Base-by-base conservation (phyloP, 2,888 invertebrate species). In the Ischnura elegans region DNA sequence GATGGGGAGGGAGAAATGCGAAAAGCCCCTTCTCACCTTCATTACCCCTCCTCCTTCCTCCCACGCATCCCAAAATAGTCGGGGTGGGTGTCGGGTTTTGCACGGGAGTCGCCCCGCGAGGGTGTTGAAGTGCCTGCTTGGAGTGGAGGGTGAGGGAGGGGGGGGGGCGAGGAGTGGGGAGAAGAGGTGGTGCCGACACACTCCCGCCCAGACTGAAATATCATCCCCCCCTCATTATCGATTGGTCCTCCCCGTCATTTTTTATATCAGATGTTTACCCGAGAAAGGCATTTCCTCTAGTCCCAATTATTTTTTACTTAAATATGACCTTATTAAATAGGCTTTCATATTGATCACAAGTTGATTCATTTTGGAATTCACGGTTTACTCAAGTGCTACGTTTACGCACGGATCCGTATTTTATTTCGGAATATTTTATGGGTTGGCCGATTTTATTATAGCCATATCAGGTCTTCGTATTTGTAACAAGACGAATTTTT, bases 1-100 rank as follows among this genome's bases (percentile, higher is more conserved):
- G 85, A 25, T 42, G 42, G 36, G 86, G 86, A 86, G 46, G 86
- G 36, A 2, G 86, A n/a, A n/a, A n/a, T n/a, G n/a, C n/a, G 86
- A 45, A 25, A 10, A 42, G 25, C 45, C 87, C 25, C 61, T 61
- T 76, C 61, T 21, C 21, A 4, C 25, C 61, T 21, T 25, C 61
- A 19, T 61, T 25, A 16, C 5, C 61, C 61, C 61, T 5, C 25
- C 16, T 36, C 76, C 36, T 16, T 76, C 76, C 87, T n/a, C 87
- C 55, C 90, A 90, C 90, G 61, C 90, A 55, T 90, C 90, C 90
- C 61, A 61, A 66, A 90, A 90, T 90, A 90, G 90, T 76, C 76
- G 76, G 76, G 76, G 76, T n/a, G 29, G 29, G 29, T 66, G 29
- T 76, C 66, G 36, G 13, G 76, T 25, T 51, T 16, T 29, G 36